phyloP scores from a whole-genome alignment of 2,888 invertebrate species.

The Dicycla oo region DNA sequence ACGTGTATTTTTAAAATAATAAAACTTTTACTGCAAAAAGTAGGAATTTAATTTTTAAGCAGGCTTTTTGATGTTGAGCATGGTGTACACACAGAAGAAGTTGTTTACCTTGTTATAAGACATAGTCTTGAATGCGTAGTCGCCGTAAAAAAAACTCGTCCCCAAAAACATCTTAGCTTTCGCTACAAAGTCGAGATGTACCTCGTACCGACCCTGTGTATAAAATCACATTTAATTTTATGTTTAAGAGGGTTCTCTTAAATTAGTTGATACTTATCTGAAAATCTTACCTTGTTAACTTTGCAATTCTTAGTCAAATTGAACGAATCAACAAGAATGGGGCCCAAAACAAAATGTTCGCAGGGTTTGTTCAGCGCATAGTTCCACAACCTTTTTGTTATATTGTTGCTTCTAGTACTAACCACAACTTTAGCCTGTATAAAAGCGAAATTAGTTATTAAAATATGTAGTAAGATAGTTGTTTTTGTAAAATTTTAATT shows the following conservation, averaged over 20 bases:
- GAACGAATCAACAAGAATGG: constrained; percentile 77
- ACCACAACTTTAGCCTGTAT: constrained; percentile 79
- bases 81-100: constrained; percentile 76
- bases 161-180: constrained; percentile 78
- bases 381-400: constrained; percentile 79
- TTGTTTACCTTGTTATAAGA: constrained; percentile 78
- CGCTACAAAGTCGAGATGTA: constrained; percentile 77
- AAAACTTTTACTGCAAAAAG: background rate
- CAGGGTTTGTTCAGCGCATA: constrained; percentile 81
- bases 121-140: constrained; percentile 77
- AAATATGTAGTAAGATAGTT: constrained; percentile 35
- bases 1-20: constrained; percentile 17
- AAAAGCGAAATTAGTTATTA: constrained; percentile 53
- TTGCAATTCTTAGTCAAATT: constrained; percentile 80
- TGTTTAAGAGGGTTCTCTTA: constrained; percentile 33
- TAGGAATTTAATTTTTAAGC: constrained; percentile 22
- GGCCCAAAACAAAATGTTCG: constrained; percentile 85
- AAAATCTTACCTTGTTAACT: constrained; percentile 78
- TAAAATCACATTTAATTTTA: constrained; percentile 60
- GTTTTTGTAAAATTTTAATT: constrained; percentile 36
- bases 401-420: constrained; percentile 74
- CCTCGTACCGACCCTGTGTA: constrained; percentile 81
- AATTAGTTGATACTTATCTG: constrained; percentile 46
- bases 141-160: constrained; percentile 81
- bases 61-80: constrained; percentile 66